Evolutionary conservation across 2,797 vertebrate genomes (phyloP), one percentile per base, ranked within the genome.

Genomic region (Sciurus vulgaris): DNA sequence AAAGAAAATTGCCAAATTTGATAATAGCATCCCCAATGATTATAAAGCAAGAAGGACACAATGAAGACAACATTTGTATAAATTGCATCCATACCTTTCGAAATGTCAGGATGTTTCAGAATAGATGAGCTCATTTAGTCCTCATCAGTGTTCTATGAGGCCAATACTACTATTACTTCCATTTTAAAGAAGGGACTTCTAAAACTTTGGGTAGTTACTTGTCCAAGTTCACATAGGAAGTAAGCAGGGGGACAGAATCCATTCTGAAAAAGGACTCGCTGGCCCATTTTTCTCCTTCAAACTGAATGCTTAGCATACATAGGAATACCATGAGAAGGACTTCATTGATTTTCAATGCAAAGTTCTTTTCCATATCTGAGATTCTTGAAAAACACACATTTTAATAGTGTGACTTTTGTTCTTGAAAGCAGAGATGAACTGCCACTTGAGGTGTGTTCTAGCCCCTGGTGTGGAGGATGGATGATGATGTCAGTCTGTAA

Each of bases 401-500:
- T 70, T 91, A 91, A 47, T 74, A 76, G 2, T 63, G 73, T 92
- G 41, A 84, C 30, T 93, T 95, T 78, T 84, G 72, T 72, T 88
- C 78, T 94, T 8, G 7, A 84, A 92, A 93, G 67, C 79, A 91
- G 49, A 94, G 56, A 93, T 83, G 47, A 92, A 82, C 67, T 81
- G 49, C 81, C 83, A 86, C 26, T 88, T 85, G 10, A 59, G 33
- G 20, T 74, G 35, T 49, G 30, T 59, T 96, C 86, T 33, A 67
- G 13, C 44, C 77, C 85, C 51, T 88, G 67, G 74, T 92, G 26
- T 22, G 79, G 59, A 97, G 54, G 88, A 97, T 61, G 95, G 69
- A 96, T 95, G 93, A 54, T 33, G 7, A 59, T 84, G 87, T 96
- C 86, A 89, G 78, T 86, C 70, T 78, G 33, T 89, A 97, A 91